phyloP scores from a whole-genome alignment of 2,888 invertebrate species.

The Pasiphila rectangulata region DNA sequence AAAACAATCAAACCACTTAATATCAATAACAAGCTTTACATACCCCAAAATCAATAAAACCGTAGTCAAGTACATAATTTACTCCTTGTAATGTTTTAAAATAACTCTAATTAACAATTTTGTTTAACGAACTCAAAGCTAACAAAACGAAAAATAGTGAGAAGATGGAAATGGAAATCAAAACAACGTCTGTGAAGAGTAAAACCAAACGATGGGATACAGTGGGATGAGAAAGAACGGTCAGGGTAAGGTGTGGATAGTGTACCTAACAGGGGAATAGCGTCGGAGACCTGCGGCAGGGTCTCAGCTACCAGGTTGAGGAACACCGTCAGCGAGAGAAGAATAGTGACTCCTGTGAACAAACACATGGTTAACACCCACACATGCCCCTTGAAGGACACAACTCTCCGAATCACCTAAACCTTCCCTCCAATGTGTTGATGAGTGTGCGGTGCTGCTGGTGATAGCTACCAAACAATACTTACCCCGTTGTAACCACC shows the following conservation, averaged over 20 bases:
- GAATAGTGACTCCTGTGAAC: constrained; percentile 98
- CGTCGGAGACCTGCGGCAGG: constrained; percentile 99
- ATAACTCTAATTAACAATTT: constrained; percentile 57
- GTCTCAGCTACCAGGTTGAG: constrained; percentile 99
- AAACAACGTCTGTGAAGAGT: constrained; percentile 47
- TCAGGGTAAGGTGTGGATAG: constrained; percentile 68
- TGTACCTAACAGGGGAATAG: constrained; percentile 99
- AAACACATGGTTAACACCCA: constrained; percentile 82
- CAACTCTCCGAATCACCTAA: constrained; percentile 46
- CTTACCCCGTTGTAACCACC: constrained; percentile 42
- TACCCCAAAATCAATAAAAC: constrained; percentile 34
- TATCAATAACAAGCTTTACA: constrained; percentile 37
- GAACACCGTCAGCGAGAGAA: constrained; percentile 99
- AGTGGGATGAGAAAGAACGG: constrained; percentile 57
- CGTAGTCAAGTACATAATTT: constrained; percentile 56
- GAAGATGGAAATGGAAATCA: constrained; percentile 46
- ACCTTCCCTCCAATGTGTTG: constrained; percentile 9
- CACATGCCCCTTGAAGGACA: constrained; percentile 29
- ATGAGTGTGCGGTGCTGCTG: constrained; percentile 36
- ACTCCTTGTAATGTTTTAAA: constrained; percentile 80
- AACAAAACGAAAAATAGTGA: constrained; percentile 45
- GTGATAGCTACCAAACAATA: constrained; percentile 44
- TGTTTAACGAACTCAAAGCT: constrained; percentile 45
- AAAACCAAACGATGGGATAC: constrained; percentile 51
- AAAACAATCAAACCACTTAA: constrained; percentile 37